Base-by-base conservation (phyloP, 2,113 vertebrate genomes). In the Melospiza georgiana region DNA sequence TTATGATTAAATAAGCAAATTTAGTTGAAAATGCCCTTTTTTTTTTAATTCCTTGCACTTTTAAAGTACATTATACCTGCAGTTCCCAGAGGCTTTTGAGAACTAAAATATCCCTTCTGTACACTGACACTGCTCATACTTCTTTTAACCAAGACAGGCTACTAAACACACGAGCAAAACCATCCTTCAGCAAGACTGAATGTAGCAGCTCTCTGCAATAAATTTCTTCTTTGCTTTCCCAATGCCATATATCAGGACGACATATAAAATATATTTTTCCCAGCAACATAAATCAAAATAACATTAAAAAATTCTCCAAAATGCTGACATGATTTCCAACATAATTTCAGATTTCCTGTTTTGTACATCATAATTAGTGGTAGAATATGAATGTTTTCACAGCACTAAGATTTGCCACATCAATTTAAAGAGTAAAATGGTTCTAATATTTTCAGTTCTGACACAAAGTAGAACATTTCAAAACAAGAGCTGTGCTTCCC, bases 361-460 rank as follows among this genome's bases (percentile, higher is more conserved):
- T 12, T 76, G 62, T 58, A 87, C 52, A 63, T 95, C 67, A 71
- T 87, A 79, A 88, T 87, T 76, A 79, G 61, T 28, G 65, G 67
- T 7, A 74, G 37, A 58, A 24, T 7, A 5, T 65, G 23, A 87
- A 85, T 68, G 65, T 61, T 96, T 92, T 81, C 89, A 67, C 33
- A 88, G 49, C 35, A 65, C 21, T 63, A 66, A 75, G 54, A 92
- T 84, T 33, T 71, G 27, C 35, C 19, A 24, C 43, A 91, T 72
- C 78, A 77, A 89, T 93, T 91, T 82, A 37, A 91, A 87, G 31
- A 84, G 41, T 37, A 75, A 80, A 91, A 80, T 31, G 31, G 9
- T 68, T 73, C 67, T 84, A 93, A 37, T 79, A 75, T 63, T 96
- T 97, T 72, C 71, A 73, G 78, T 81, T 59, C 66, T 93, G 63